Evolutionary conservation across 2,113 vertebrate genomes (phyloP), one percentile per base, ranked within the genome.

Genomic region (Zeus faber): DNA sequence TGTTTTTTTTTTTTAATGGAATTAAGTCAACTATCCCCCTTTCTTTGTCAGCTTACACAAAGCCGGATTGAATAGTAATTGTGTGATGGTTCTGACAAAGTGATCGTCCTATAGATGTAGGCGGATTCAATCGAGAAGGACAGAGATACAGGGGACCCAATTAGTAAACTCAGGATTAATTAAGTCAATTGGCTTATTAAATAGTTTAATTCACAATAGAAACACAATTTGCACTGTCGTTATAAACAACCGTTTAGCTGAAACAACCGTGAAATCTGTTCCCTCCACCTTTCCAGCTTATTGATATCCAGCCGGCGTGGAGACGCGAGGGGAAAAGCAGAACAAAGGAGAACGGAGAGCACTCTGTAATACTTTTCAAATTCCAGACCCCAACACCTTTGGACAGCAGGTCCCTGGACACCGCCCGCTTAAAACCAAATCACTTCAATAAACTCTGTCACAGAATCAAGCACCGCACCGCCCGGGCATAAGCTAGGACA

Each of bases 361-460:
- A 49, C 33, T 27, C 49, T 60, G 35, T 67, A 52, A 52, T 33
- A 50, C 57, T 14, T 61, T 56, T 79, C 52, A 78, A 80, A 68
- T 55, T 72, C 49, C 27, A 76, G 11, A 37, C 33, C 48, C 57
- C 67, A 82, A 81, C 76, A 77, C 70, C 65, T 70, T 81, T 67
- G 80, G 80, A 87, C 83, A 82, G 76, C 62, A 76, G 79, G 67
- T 85, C 82, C 76, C 82, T 23, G 62, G 61, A 64, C 57, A 48
- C 54, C 23, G 29, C 41, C 65, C 0, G 63, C 59, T 72, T 63
- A 59, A 77, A 80, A 81, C 69, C 65, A 76, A 81, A 86, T 85
- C 67, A 80, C 58, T 76, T 61, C 72, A 76, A 83, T 71, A 66
- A 76, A 81, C 51, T 63, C 60, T 82, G 76, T 82, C 76, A 76